These are phyloP conservation scores for Poeciliopsis prolifica DNA, from an alignment of 2,113 vertebrate species.

Conservation along the genomic window DNA sequence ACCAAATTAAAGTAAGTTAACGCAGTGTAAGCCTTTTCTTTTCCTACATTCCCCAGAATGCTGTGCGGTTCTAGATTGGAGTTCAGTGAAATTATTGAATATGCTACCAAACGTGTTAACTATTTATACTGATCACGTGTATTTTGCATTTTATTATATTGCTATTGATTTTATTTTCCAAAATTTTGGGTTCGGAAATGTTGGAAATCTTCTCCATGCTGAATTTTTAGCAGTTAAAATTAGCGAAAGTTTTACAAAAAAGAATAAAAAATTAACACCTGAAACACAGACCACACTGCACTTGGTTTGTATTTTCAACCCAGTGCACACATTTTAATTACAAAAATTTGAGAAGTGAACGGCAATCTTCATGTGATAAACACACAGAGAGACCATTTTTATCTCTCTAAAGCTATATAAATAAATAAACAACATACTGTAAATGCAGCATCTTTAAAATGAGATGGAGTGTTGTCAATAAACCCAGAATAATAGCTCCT, in stretches of 20 bases:
- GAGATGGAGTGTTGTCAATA: constrained; percentile 41
- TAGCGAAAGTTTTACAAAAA: background rate
- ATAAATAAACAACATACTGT: constrained; percentile 11
- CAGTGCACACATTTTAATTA: no score
- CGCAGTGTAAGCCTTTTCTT: no score
- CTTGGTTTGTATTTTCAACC: background rate
- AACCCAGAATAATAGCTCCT: constrained; percentile 54
- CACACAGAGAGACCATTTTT: constrained; percentile 30
- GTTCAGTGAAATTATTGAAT: no score
- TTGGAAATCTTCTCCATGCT: background rate
- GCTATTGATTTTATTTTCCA: no score
- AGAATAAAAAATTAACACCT: background rate
- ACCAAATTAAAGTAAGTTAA: no score
- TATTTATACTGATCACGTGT: no score
- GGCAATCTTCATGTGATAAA: background rate
- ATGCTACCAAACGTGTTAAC: no score
- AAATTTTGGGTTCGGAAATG: background rate
- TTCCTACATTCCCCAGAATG: no score
- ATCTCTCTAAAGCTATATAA: constrained; percentile 28
- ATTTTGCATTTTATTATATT: no score
- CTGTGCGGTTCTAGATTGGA: no score
- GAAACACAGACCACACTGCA: background rate
- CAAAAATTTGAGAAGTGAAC: no score
- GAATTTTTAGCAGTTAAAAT: background rate
- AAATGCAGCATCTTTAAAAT: constrained; percentile 34